phyloP scores from a whole-genome alignment of 2,113 vertebrate species.

The Paradoxurus hermaphroditus region DNA sequence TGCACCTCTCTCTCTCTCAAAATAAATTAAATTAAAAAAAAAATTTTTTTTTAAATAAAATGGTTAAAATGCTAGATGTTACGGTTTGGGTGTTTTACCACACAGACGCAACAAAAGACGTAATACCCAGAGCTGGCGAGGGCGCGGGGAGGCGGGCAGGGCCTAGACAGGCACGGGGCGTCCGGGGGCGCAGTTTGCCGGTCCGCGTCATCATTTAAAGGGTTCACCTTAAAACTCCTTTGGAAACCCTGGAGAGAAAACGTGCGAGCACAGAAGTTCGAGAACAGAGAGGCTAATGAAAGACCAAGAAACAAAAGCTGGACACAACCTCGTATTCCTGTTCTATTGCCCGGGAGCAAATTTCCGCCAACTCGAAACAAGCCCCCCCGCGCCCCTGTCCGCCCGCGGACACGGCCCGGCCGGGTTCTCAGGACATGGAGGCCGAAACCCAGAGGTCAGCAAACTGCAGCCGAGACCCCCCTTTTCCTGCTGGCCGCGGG shows the following conservation, averaged over 20 bases:
- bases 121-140: background rate
- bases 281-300: background rate
- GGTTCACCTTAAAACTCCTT: background rate
- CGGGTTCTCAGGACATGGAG: background rate
- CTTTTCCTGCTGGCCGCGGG: background rate
- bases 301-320: background rate
- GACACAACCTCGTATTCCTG: too few species aligned
- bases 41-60: background rate
- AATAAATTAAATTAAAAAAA: too few species aligned
- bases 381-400: too few species aligned
- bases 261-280: background rate
- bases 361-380: background rate
- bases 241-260: background rate
- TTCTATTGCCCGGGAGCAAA: background rate
- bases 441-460: too few species aligned
- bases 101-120: background rate
- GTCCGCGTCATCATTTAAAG: accelerated
- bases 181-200: accelerated
- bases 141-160: accelerated
- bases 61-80: background rate
- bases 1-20: too few species aligned
- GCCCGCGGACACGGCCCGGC: accelerated
- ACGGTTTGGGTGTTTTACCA: background rate
- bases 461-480: accelerated
- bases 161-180: accelerated